Evolutionary conservation across 2,888 invertebrate species (phyloP), one percentile per base, ranked within the genome.

Genomic region (Melinaea marsaeus): DNA sequence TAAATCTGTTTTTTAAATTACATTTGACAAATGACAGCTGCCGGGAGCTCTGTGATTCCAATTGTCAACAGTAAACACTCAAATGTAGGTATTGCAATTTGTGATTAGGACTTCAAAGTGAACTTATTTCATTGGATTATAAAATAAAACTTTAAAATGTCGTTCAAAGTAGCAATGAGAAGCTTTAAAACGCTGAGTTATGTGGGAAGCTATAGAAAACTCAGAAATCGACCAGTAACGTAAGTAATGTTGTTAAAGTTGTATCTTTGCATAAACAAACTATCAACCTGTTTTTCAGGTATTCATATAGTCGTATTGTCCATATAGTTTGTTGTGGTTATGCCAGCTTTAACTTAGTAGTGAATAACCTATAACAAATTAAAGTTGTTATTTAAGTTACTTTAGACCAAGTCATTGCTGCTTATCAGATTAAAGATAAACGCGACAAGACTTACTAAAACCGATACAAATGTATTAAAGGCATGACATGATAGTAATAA

Each of bases 141-240:
- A 42, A 51, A 11, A 51, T 32, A 51, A 51, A 51, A 22, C 9
- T n/a, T 11, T 57, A 67, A 81, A 74, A 90, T 90, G 90, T 80
- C 86, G 60, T 83, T 72, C 45, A 90, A 84, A 83, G 79, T 86
- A 72, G 67, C 86, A 45, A 70, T 79, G 2, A 80, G 81, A 64
- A 86, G 80, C 73, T 79, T 90, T 42, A 80, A 74, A 65, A 86
- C 86, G 1, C 77, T 90, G 7, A 84, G 83, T 72, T 90, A 84
- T 74, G 83, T 90, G 35, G 87, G 85, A 55, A 80, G 83, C 66
- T 90, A 86, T 71, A 89, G 80, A 71, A 87, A 86, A 75, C 73
- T 88, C 6, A 78, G 79, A 70, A 77, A 84, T 71, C 81, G 81
- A 61, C 85, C 87, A 3, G 74, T 81, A 69, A 86, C 80, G 90